phyloP scores from a whole-genome alignment of 2,888 invertebrate species.

The Pasiphila rectangulata region DNA sequence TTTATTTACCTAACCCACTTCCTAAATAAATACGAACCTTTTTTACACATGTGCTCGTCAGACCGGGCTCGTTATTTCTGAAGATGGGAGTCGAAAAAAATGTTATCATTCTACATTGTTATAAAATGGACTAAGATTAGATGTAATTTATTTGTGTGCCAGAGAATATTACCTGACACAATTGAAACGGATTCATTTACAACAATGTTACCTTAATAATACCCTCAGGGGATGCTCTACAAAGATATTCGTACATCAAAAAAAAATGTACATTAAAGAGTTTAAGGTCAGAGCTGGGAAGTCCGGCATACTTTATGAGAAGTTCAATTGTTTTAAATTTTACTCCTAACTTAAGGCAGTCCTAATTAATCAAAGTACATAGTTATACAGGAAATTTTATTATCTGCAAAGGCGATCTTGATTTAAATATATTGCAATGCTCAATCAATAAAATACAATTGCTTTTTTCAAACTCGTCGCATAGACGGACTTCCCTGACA shows the following conservation, averaged over 20 bases:
- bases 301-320: too few relatives aligned
- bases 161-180: slow-evolving; percentile 37
- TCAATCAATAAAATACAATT: too few relatives aligned
- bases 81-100: slow-evolving; percentile 15
- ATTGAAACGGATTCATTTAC: slow-evolving; percentile 33
- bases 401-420: too few relatives aligned
- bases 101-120: slow-evolving; percentile 5
- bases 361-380: too few relatives aligned
- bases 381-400: too few relatives aligned
- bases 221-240: slow-evolving; percentile 1
- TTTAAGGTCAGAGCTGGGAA: too few relatives aligned
- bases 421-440: too few relatives aligned
- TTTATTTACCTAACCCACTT: slow-evolving; percentile 25
- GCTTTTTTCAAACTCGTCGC: too few relatives aligned
- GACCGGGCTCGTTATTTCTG: slow-evolving; percentile 21
- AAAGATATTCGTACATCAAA: slow-evolving; percentile 4
- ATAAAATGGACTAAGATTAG: slow-evolving; percentile 47
- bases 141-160: slow-evolving; percentile 49
- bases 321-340: too few relatives aligned
- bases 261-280: too few relatives aligned
- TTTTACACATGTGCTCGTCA: slow-evolving; percentile 21
- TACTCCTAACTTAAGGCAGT: too few relatives aligned
- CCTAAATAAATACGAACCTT: slow-evolving; percentile 31
- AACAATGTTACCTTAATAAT: slow-evolving; percentile 28
- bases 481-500: too few relatives aligned